Evolutionary conservation across 2,113 vertebrate genomes (phyloP).

Genomic region (Dicrurus megarhynchus): DNA sequence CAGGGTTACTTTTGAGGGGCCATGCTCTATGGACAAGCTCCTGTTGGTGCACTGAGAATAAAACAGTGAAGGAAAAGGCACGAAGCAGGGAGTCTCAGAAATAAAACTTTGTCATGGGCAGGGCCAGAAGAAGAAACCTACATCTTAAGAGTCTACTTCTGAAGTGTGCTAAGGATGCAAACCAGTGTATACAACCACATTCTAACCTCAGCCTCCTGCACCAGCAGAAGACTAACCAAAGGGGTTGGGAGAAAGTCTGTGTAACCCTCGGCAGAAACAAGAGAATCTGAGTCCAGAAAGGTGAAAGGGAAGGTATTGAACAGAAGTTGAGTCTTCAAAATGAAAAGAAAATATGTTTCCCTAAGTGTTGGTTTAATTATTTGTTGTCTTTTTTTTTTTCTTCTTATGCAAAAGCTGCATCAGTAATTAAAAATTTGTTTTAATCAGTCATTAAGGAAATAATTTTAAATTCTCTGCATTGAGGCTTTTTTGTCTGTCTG

Average conservation of each 20-base stretch:
- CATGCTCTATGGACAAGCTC: fast-evolving
- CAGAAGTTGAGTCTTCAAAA: neutral
- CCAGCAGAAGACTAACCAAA: neutral
- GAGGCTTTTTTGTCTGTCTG: neutral
- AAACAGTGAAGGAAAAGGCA: neutral
- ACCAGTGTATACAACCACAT: neutral
- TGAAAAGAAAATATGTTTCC: neutral
- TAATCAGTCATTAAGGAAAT: neutral
- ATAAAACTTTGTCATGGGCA: neutral
- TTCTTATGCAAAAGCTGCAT: neutral
- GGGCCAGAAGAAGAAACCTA: neutral
- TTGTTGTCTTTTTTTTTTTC: neutral
- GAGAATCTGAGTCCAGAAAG: neutral
- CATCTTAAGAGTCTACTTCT: neutral
- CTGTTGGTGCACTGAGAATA: neutral
- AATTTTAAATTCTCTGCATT: neutral
- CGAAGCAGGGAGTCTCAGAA: neutral
- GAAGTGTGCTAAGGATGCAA: neutral
- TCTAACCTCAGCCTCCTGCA: neutral
- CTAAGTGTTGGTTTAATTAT: neutral
- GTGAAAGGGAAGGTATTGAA: neutral
- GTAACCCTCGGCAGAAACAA: fast-evolving
- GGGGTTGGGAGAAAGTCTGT: neutral
- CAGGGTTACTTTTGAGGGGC: neutral
- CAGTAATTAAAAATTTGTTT: neutral